Percentiles rank a stretch among this genome's conserved stretches.
phyloP scores from a whole-genome alignment of 2,888 invertebrate genomes.

The Lacanobia wlatinum region DNA sequence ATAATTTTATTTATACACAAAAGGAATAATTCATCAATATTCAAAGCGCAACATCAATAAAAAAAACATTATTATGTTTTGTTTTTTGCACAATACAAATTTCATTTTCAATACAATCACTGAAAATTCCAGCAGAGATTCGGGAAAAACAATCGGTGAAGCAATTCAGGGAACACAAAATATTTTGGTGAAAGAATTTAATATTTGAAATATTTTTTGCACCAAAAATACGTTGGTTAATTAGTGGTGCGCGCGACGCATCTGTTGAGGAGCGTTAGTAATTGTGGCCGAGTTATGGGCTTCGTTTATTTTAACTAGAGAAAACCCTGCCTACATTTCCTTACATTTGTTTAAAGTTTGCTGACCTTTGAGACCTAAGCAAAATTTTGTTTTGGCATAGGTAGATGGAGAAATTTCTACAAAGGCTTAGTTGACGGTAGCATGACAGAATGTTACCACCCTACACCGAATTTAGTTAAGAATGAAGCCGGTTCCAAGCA shows the following conservation, averaged over 20 bases:
- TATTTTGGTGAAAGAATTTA: constrained; percentile 31
- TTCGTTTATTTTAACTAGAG: constrained; percentile 80
- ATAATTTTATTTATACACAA: constrained; percentile 7
- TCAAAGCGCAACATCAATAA: background rate
- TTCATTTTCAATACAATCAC: constrained; percentile 18
- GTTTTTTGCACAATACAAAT: constrained; percentile 20
- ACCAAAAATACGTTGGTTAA: constrained; percentile 78
- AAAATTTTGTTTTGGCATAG: constrained; percentile 19
- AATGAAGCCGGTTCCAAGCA: background rate
- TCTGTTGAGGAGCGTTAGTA: constrained; percentile 83
- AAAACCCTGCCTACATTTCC: constrained; percentile 78
- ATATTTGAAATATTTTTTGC: constrained; percentile 64
- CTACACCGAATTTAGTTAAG: background rate
- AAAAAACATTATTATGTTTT: background rate
- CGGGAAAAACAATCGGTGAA: constrained; percentile 16
- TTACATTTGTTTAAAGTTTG: constrained; percentile 60
- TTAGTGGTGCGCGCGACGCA: constrained; percentile 78
- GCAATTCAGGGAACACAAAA: constrained; percentile 9
- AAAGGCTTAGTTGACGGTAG: background rate
- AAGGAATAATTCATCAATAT: constrained; percentile 14
- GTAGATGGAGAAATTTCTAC: background rate
- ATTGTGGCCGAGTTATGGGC: constrained; percentile 84
- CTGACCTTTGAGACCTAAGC: constrained; percentile 25
- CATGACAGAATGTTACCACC: background rate
- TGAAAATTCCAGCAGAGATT: constrained; percentile 6